Conservation (phyloP, 2,797 vertebrate genomes). For the Lindbergichthys nudifrons region DNA sequence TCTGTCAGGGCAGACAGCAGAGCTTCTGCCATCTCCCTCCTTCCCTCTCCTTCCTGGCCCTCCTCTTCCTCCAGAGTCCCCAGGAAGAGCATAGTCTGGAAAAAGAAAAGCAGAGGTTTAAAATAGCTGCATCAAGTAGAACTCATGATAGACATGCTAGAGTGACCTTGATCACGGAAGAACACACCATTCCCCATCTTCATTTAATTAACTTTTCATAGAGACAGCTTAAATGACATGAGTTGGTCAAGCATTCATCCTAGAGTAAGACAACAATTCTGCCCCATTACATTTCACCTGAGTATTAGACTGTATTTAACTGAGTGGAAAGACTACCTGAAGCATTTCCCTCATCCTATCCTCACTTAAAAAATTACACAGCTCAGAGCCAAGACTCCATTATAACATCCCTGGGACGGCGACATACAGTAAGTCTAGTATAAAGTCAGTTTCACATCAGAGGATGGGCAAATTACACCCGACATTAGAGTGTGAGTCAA, state of each 20-base stretch:
- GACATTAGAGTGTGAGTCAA: conserved; percentile 85
- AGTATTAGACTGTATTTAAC: conserved; percentile 37
- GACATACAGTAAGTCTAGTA: conserved; percentile 81
- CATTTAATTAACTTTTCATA: neutral
- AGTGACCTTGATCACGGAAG: conserved; percentile 3
- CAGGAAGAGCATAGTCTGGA: conserved; percentile 92
- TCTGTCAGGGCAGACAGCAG: conserved; percentile 87
- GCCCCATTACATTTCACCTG: conserved; percentile 11
- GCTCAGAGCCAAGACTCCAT: conserved; percentile 68
- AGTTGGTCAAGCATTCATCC: conserved; percentile 2
- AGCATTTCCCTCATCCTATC: conserved; percentile 39
- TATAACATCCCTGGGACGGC: conserved; percentile 74
- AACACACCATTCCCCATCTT: neutral
- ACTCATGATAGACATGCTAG: conserved; percentile 2
- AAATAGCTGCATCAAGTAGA: conserved; percentile 9
- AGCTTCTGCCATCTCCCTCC: conserved; percentile 86
- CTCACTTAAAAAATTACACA: conserved; percentile 62
- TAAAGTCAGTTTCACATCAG: conserved; percentile 85
- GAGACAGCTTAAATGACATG: neutral
- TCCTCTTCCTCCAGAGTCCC: conserved; percentile 87
- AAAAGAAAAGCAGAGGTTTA: conserved; percentile 58
- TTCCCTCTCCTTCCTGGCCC: conserved; percentile 82
- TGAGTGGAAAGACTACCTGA: conserved; percentile 45
- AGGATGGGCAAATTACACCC: conserved; percentile 84
- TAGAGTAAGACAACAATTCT: conserved; percentile 4